Conservation (phyloP, 2,888 invertebrate genomes). For the Acanthoscelides obtectus region DNA sequence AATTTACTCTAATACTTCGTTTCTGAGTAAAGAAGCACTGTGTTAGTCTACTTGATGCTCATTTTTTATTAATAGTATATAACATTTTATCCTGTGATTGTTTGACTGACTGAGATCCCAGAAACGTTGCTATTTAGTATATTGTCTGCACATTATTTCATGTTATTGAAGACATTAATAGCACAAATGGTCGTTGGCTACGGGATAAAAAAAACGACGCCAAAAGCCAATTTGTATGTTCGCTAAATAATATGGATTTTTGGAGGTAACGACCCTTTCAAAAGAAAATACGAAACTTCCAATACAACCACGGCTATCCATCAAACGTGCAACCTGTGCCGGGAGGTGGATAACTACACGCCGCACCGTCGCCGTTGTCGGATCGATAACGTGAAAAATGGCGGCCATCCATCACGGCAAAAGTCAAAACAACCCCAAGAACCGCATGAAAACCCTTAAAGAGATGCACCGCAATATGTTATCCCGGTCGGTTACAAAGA, state of each 20-base stretch:
- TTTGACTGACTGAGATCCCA: too few relatives aligned
- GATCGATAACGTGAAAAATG: conserved; percentile 10
- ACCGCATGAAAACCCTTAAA: conserved; percentile 12
- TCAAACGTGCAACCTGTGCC: not conserved
- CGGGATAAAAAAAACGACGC: too few relatives aligned
- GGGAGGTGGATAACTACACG: not conserved
- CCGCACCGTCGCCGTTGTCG: not conserved
- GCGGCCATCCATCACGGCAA: conserved; percentile 10
- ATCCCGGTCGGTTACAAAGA: conserved; percentile 29
- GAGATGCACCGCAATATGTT: conserved; percentile 36
- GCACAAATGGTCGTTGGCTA: too few relatives aligned
- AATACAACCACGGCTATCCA: not conserved
- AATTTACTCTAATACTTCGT: too few relatives aligned
- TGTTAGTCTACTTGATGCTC: too few relatives aligned
- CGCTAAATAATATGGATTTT: not conserved
- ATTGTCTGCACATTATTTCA: too few relatives aligned
- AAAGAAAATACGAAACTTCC: not conserved
- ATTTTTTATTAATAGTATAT: too few relatives aligned
- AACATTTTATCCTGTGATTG: too few relatives aligned
- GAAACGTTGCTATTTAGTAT: too few relatives aligned
- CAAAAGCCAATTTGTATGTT: too few relatives aligned
- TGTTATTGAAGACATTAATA: too few relatives aligned
- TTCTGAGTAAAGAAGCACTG: too few relatives aligned
- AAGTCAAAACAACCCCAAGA: conserved; percentile 17
- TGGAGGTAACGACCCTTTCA: not conserved